phyloP scores from a whole-genome alignment of 2,797 vertebrate species.

The Takifugu ocellatus region DNA sequence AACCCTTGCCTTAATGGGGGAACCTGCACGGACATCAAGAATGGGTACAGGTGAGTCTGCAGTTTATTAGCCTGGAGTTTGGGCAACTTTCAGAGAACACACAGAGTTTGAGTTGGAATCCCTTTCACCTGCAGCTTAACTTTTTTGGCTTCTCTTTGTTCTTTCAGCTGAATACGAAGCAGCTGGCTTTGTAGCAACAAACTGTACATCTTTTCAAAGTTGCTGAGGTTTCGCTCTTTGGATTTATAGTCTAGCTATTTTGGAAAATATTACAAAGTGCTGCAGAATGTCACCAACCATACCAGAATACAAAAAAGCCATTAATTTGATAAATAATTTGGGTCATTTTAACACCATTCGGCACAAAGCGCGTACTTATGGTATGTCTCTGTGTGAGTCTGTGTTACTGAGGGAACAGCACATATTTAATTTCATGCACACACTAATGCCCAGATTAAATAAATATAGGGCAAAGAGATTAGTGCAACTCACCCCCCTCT shows the following conservation, averaged over 20 bases:
- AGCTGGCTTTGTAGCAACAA: conserved; percentile 1
- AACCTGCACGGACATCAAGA: conserved; percentile 77
- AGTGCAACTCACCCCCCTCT: conserved; percentile 44
- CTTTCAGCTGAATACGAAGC: conserved; percentile 34
- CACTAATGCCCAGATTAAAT: conserved; percentile 68
- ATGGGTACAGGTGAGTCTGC: conserved; percentile 81
- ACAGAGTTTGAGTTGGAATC: conserved; percentile 11
- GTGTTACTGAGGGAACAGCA: conserved; percentile 22
- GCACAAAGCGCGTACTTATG: conserved; percentile 5
- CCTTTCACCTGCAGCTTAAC: conserved; percentile 41
- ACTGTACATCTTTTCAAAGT: conserved; percentile 2
- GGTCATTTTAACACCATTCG: conserved; percentile 26
- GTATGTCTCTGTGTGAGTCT: conserved; percentile 16
- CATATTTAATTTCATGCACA: conserved; percentile 51
- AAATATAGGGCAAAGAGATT: conserved; percentile 71
- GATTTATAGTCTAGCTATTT: too few species aligned
- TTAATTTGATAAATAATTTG: conserved; percentile 22
- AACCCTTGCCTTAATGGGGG: conserved; percentile 86
- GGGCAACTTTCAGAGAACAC: conserved; percentile 4
- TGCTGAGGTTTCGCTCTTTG: too few species aligned
- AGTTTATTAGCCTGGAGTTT: conserved; percentile 2
- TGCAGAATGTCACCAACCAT: conserved; percentile 7
- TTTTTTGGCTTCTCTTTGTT: conserved; percentile 18
- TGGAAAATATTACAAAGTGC: background rate
- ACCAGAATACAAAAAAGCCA: conserved; percentile 4